These are phyloP conservation scores for Dolomedes plantarius DNA, from an alignment of 2,888 invertebrate genomes.

Conservation along the genomic window DNA sequence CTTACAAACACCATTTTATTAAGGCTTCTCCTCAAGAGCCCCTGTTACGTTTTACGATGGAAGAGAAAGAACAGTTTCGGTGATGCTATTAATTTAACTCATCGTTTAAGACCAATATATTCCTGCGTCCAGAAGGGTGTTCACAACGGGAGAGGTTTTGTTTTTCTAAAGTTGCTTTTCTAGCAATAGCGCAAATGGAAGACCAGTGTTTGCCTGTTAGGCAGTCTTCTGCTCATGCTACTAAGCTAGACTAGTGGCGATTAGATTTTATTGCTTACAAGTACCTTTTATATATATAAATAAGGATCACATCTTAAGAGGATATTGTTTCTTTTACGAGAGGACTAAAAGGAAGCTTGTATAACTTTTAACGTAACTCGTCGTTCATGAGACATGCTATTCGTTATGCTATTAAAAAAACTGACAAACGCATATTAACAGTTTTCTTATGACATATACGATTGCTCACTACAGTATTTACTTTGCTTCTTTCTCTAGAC, in stretches of 20 bases:
- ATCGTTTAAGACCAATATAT: neutral
- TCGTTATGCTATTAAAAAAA: no score
- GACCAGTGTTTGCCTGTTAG: neutral
- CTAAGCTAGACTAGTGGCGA: neutral
- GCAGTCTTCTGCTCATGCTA: neutral
- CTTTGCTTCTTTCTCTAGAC: no score
- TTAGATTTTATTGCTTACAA: constrained; percentile 14
- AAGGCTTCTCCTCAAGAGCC: neutral
- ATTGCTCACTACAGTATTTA: no score
- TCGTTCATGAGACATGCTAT: no score
- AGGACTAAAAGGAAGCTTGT: neutral
- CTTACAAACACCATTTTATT: neutral
- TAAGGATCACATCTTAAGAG: neutral
- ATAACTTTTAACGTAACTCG: neutral
- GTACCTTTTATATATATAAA: neutral
- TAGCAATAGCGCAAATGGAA: neutral
- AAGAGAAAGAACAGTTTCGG: neutral
- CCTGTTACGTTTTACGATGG: neutral
- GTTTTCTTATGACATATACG: no score
- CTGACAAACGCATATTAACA: no score
- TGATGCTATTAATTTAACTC: constrained; percentile 11
- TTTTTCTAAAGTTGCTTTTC: neutral
- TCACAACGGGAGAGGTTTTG: neutral
- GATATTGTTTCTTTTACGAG: neutral
- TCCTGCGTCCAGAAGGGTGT: neutral